Percentiles rank a stretch among this genome's conserved stretches.
phyloP scores from a whole-genome alignment of 35 echinoderm and acorn worm species.

The Hemicentrotus pulcherrimus region DNA sequence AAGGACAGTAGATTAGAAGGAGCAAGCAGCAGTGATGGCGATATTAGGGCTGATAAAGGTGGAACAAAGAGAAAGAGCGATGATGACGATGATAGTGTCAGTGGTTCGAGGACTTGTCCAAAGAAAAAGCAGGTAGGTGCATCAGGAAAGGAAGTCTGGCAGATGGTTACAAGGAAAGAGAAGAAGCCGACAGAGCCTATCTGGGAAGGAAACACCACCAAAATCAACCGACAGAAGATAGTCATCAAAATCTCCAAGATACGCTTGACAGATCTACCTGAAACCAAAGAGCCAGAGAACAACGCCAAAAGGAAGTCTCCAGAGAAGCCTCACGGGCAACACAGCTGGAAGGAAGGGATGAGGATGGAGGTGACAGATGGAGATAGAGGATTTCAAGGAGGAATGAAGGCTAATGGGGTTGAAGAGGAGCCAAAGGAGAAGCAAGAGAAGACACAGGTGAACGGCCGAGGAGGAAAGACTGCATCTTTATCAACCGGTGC shows the following conservation, averaged over 20 bases:
- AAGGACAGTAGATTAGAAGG: background rate
- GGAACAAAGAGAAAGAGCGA: background rate
- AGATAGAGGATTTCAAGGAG: background rate
- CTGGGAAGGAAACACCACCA: background rate
- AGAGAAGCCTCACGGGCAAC: background rate
- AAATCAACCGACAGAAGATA: background rate
- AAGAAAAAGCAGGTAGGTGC: background rate
- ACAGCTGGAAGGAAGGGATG: background rate
- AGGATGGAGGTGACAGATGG: background rate
- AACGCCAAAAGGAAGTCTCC: background rate
- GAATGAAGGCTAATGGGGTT: background rate
- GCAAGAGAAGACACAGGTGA: background rate
- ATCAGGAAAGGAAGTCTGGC: background rate
- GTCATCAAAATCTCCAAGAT: background rate
- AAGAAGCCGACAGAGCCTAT: background rate
- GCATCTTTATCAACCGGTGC: background rate
- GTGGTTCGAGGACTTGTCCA: background rate
- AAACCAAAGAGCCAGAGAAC: background rate
- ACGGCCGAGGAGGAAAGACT: background rate
- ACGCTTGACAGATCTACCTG: background rate
- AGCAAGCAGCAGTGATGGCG: background rate
- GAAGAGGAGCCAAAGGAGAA: slow-evolving; percentile 16
- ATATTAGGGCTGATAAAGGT: background rate
- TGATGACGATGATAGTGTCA: background rate
- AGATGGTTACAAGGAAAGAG: background rate